Base-by-base conservation (phyloP, 2,888 invertebrate species). In the Mallateleia sp. region DNA sequence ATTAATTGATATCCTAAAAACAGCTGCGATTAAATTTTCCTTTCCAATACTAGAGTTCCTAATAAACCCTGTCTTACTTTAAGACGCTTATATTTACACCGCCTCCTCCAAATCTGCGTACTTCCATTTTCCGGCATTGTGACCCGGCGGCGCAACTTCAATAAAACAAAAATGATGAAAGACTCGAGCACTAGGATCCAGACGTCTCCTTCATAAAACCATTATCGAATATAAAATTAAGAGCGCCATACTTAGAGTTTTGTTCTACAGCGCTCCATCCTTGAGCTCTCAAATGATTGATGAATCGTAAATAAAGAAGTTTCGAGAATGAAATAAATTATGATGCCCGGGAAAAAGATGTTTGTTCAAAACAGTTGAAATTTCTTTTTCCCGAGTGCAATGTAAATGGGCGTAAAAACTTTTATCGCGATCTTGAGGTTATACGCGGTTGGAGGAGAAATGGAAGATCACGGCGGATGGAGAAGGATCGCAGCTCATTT, bases 191-290 rank as follows among this genome's bases (percentile, higher is more conserved):
- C 78, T 74, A 38, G 72, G 38, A 78, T 78, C 71, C 50, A 54
- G 45, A 71, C 74, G 69, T 85, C 79, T 67, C 58, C 67, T 67
- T 79, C 54, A 52, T 66, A 34, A 84, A 72, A 69, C 79, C 79
- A 85, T 85, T 85, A 85, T 85, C 84, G 84, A 75, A 75, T 80
- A 85, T 80, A 80, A 85, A 80, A 85, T 80, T 69, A 80, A 75
- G 75, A 85, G 74, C 69, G 45, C 50, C 66, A 38, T 75, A 54
- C 85, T 74, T 24, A 45, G 50, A 38, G 84, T 64, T 80, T 79
- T 85, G 85, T 75, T 75, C 67, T 64, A 71, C 75, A 45, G 50
- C 28, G 69, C 52, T 71, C 66, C 32, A 62, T 64, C 22, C 77
- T 72, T 50, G 18, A 22, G 24, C 47, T 52, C 42, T 58, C 67